Evolutionary conservation across 2,113 vertebrate species (phyloP), one percentile per base, ranked within the genome.

Genomic region (Sapajus apella): DNA sequence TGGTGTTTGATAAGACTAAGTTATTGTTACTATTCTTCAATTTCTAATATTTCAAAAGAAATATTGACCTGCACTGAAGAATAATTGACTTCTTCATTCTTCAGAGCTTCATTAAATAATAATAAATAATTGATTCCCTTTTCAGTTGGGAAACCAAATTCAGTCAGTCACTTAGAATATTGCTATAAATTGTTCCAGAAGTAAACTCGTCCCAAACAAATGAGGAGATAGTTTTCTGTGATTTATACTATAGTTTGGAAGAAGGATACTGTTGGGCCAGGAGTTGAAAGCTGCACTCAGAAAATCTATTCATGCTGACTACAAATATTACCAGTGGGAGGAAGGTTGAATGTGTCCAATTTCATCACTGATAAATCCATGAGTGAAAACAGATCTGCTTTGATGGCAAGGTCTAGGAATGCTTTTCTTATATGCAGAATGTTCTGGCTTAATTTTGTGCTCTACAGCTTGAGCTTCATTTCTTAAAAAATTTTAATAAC

Each of bases 101-200:
- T 84, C 52, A 96, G 8, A 87, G 9, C 1, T 72, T 81, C 58
- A 75, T 73, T 87, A 82, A 97, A 95, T 73, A 61, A 93, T 16
- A 76, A 94, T n/a, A 76, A 96, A 61, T 93, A 83, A 96, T 84
- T 89, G 25, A 92, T 4, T 94, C 1, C 3, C 5, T 45, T 79
- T 97, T 97, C 82, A 90, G 23, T 45, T 56, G 98, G 37, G 73
- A 89, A 86, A 90, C 3, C 79, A 97, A 89, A 52, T 75, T 77
- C 89, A 89, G 16, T 40, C 50, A 50, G 68, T 90, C 9, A 90
- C 16, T 66, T 81, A 85, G 56, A 83, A 14, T 56, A 66, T 83
- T 79, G 72, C 4, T 14, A 45, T 61, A 32, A 72, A 93, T 75
- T 91, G 45, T 37, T 97, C 97, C 45, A 95, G 94, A 90, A 73